These are phyloP conservation scores for Apoderus coryli DNA, from an alignment of 2,888 invertebrate genomes.

Conservation along the genomic window DNA sequence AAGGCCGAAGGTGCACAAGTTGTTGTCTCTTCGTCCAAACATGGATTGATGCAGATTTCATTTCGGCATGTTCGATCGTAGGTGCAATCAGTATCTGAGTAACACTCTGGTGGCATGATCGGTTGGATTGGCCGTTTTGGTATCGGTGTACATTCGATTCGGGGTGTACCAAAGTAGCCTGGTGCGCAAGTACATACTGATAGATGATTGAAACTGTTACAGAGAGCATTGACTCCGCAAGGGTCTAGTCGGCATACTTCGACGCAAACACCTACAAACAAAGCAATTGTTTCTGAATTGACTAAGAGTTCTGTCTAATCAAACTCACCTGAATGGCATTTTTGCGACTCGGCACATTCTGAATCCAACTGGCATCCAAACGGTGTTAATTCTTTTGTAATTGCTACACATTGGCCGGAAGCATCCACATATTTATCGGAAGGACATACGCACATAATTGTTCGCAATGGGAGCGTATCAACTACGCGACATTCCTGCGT, in stretches of 20 bases:
- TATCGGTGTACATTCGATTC: conserved; percentile 52
- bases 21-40: conserved; percentile 42
- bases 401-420: conserved; percentile 52
- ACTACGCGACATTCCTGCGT: conserved; percentile 69
- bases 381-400: conserved; percentile 29
- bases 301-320: conserved; percentile 51
- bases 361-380: conserved; percentile 58
- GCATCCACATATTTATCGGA: conserved; percentile 62
- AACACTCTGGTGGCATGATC: conserved; percentile 50
- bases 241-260: conserved; percentile 64
- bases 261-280: conserved; percentile 58
- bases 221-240: conserved; percentile 74
- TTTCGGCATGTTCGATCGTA: conserved; percentile 61
- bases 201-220: conserved; percentile 59
- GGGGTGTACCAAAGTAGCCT: conserved; percentile 65
- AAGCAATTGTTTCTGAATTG: no score
- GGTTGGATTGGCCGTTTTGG: conserved; percentile 30
- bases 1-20: conserved; percentile 70
- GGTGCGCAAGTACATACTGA: conserved; percentile 66
- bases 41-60: conserved; percentile 66
- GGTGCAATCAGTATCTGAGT: conserved; percentile 61
- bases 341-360: conserved; percentile 60
- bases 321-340: conserved; percentile 55
- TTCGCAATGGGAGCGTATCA: conserved; percentile 65
- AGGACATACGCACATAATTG: conserved; percentile 77